Evolutionary conservation across 2,113 vertebrate genomes (phyloP).

Genomic region (Lepisosteus oculatus): DNA sequence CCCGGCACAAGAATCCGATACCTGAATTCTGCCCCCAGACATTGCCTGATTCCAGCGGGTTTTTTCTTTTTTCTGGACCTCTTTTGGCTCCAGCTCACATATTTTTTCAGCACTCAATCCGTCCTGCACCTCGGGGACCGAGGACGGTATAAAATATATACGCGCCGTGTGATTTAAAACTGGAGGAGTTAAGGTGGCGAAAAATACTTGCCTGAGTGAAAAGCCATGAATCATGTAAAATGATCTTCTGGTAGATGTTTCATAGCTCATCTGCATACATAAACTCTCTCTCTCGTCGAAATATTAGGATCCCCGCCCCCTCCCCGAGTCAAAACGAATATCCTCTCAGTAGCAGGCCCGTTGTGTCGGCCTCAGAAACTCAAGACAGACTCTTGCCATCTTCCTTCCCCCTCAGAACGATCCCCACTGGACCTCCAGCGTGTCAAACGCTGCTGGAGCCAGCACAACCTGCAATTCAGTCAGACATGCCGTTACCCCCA

Average conservation of each 20-base stretch:
- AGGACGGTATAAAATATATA: background rate
- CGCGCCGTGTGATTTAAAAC: background rate
- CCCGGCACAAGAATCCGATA: conserved; percentile 20
- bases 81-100: background rate
- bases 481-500: too few species aligned
- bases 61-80: background rate
- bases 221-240: conserved; percentile 22
- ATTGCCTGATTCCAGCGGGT: background rate
- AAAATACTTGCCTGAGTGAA: conserved; percentile 22
- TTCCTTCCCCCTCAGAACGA: too few species aligned
- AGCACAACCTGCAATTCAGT: too few species aligned
- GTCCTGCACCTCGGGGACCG: background rate
- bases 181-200: conserved; percentile 22
- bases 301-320: too few species aligned
- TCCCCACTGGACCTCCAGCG: too few species aligned
- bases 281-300: too few species aligned
- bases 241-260: background rate
- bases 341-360: too few species aligned
- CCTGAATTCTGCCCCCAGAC: background rate
- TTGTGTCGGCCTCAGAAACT: too few species aligned
- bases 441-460: too few species aligned
- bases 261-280: too few species aligned
- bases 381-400: too few species aligned
- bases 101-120: background rate
- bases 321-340: too few species aligned